phyloP scores from a whole-genome alignment of 2,797 vertebrate genomes.

The Serranus cabrilla region DNA sequence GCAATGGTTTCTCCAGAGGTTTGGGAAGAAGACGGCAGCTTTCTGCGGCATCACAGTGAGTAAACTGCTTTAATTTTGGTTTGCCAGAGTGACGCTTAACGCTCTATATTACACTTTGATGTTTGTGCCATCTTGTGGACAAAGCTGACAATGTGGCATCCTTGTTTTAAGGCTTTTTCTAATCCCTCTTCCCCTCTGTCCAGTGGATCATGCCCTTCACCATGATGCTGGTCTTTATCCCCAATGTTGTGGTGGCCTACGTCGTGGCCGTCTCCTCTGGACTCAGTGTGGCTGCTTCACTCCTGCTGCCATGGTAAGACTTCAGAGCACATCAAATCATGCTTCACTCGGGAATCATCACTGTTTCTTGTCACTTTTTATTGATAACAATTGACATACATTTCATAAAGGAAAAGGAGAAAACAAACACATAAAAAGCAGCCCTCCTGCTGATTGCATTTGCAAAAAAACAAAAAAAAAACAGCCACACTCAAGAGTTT shows the following conservation, averaged over 20 bases:
- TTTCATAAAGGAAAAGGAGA: background rate
- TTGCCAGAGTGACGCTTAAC: background rate
- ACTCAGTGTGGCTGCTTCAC: conserved; percentile 93
- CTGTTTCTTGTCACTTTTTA: background rate
- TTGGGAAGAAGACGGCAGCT: conserved; percentile 95
- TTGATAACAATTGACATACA: background rate
- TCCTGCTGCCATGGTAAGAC: conserved; percentile 95
- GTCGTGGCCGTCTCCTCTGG: conserved; percentile 92
- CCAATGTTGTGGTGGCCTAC: conserved; percentile 92
- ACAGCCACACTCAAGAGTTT: background rate
- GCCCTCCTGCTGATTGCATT: too few relatives aligned
- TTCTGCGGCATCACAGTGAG: conserved; percentile 94
- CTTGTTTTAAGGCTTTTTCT: background rate
- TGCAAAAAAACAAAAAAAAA: too few relatives aligned
- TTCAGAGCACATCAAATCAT: background rate
- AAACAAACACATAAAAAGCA: background rate
- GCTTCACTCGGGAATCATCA: background rate
- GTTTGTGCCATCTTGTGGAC: conserved; percentile 62
- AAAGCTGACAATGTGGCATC: background rate
- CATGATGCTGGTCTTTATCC: conserved; percentile 92
- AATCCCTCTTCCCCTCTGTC: background rate
- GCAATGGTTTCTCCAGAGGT: conserved; percentile 94
- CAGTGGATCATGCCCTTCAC: conserved; percentile 97
- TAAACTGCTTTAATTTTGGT: conserved; percentile 42
- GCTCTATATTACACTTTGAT: background rate